Percentiles rank a stretch among this genome's conserved stretches.
Conservation (phyloP, 2,888 invertebrate genomes). For the Crematogaster levior region DNA sequence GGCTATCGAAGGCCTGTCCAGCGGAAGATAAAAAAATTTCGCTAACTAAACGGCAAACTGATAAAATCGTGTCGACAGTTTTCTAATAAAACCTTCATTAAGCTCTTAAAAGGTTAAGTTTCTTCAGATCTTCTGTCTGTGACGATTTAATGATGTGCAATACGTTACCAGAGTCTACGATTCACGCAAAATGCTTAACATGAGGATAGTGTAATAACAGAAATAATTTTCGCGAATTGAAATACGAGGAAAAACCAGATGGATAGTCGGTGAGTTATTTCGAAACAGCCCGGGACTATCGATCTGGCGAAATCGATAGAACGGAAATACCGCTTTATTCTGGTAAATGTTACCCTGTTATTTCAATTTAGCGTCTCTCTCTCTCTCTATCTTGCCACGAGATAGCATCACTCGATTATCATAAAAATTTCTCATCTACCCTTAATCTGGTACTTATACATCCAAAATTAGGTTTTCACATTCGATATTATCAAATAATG, state of each 20-base stretch:
- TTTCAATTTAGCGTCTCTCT: constrained; percentile 39
- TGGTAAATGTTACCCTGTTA: constrained; percentile 50
- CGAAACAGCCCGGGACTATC: constrained; percentile 46
- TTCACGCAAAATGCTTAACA: neutral
- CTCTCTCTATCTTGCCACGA: neutral
- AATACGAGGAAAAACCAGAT: constrained; percentile 3
- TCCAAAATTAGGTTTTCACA: neutral
- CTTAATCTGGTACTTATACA: neutral
- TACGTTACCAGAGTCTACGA: neutral
- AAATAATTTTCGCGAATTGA: constrained; percentile 3
- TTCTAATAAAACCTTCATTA: neutral
- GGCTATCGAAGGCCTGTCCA: neutral
- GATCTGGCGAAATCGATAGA: constrained; percentile 51
- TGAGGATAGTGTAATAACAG: neutral
- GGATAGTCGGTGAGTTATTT: constrained; percentile 33
- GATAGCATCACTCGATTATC: neutral
- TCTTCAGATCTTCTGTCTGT: too few species aligned
- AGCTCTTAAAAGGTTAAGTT: too few species aligned
- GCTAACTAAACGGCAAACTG: neutral
- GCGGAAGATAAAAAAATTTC: neutral
- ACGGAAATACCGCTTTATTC: constrained; percentile 53
- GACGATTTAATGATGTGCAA: neutral
- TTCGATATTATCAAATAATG: neutral
- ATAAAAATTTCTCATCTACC: neutral
- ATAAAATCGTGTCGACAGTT: neutral